Evolutionary conservation across 2,888 invertebrate genomes (phyloP).

Genomic region (Trileptium ribeirensis): DNA sequence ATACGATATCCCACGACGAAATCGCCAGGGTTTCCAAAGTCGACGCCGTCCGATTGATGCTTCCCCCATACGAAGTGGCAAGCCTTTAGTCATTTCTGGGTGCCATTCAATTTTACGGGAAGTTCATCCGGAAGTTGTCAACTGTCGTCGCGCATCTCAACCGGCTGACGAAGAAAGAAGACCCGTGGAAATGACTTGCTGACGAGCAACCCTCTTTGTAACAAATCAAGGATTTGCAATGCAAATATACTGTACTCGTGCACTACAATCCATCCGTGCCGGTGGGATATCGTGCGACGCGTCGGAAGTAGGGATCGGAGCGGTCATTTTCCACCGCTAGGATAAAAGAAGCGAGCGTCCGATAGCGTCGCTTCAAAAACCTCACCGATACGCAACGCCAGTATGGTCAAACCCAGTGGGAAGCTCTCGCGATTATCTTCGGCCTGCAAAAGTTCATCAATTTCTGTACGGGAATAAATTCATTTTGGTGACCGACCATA

Average conservation of each 20-base stretch:
- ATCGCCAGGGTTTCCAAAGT: slow-evolving; percentile 35
- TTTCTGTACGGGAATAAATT: slow-evolving; percentile 52
- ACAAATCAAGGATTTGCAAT: slow-evolving; percentile 35
- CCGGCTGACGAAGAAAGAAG: slow-evolving; percentile 31
- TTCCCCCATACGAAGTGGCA: slow-evolving; percentile 38
- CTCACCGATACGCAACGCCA: slow-evolving; percentile 48
- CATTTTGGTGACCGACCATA: slow-evolving; percentile 51
- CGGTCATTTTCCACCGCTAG: slow-evolving; percentile 42
- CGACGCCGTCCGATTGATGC: slow-evolving; percentile 40
- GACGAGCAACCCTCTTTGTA: slow-evolving; percentile 20
- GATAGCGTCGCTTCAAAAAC: too few relatives aligned
- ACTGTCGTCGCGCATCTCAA: slow-evolving; percentile 38
- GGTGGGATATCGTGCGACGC: slow-evolving; percentile 48
- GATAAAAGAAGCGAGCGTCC: slow-evolving; percentile 40
- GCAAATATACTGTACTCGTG: too few relatives aligned
- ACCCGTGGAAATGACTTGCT: slow-evolving; percentile 25
- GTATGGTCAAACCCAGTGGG: slow-evolving; percentile 41
- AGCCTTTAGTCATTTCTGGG: slow-evolving; percentile 43
- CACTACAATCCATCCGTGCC: too few relatives aligned
- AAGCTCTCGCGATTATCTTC: slow-evolving; percentile 50
- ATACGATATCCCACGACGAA: slow-evolving; percentile 35
- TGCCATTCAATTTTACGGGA: slow-evolving; percentile 42
- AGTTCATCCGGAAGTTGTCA: slow-evolving; percentile 41
- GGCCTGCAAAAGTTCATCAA: slow-evolving; percentile 50
- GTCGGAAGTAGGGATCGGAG: slow-evolving; percentile 38